Evolutionary conservation across 2,113 vertebrate species (phyloP).

Genomic region (Miniopterus natalensis): DNA sequence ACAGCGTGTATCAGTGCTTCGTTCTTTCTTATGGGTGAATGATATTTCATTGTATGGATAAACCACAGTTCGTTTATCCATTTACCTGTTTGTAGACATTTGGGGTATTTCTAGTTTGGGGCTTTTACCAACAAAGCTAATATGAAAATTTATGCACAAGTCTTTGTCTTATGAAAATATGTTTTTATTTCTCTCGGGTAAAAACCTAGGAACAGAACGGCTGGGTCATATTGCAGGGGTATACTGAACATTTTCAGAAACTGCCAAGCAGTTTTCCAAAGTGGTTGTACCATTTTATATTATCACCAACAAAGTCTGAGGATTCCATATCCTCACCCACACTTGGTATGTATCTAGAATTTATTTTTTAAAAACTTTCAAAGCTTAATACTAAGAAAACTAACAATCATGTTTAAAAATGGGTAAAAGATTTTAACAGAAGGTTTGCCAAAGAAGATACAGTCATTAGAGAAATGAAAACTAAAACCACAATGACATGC

Average conservation of each 20-base stretch:
- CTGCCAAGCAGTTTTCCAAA: not conserved
- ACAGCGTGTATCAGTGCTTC: not conserved
- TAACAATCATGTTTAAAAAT: constrained; percentile 19
- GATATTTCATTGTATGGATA: not conserved
- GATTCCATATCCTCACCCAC: not conserved
- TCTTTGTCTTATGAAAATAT: not conserved
- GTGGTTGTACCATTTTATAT: not conserved
- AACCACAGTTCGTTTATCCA: not conserved
- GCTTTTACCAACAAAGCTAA: not conserved
- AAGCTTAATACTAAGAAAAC: not conserved
- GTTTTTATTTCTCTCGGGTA: constrained; percentile 7
- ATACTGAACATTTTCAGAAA: constrained; percentile 37
- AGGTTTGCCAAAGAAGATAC: not conserved
- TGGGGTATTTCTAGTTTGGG: not conserved
- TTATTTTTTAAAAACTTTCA: constrained; percentile 31
- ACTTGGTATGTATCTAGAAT: not conserved
- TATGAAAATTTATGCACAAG: not conserved
- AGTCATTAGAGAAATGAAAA: constrained; percentile 7
- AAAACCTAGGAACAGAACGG: not conserved
- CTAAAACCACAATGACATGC: not conserved
- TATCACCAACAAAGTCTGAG: not conserved
- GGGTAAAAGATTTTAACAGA: not conserved
- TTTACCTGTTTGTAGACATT: not conserved
- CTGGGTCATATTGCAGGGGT: not conserved
- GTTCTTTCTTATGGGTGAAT: not conserved